Evolutionary conservation across 2,888 invertebrate genomes (phyloP), one percentile per base, ranked within the genome.

Genomic region (Exephanes ischioxanthus): DNA sequence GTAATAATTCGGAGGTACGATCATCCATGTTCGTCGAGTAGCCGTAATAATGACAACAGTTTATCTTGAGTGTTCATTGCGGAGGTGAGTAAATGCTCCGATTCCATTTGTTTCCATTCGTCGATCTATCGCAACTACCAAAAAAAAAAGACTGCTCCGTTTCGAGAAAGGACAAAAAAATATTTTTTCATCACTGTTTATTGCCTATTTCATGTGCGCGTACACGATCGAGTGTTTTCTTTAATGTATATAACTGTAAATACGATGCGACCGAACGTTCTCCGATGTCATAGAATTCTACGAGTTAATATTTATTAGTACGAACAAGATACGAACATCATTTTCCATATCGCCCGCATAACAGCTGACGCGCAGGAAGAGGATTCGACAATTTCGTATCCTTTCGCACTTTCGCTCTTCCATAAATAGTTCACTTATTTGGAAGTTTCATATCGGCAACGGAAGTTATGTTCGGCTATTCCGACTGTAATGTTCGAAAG

Each of bases 201-300:
- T 16, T 2, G 19, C 7, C 0, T 63, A 33, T 33, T 33, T 33
- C 63, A 63, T 16, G 30, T 30, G 63, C 11, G n/a, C 55, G 55
- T 22, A 11, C 5, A 61, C 5, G 3, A 61, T 55, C 19, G 53
- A 55, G 9, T 19, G 9, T 22, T n/a, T 48, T 30, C 5, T 30
- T 51, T 48, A 30, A 30, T 75, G 75, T 75, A 75, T 33, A 63
- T 75, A 75, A 63, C 3, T 75, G 63, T 75, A 75, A 75, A 75
- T 75, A 75, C 51, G 26, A 61, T 30, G 61, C 45, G 4, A 73
- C 30, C 33, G 22, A 51, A 63, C 16, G 26, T 61, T 4, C 16
- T 30, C 30, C 1, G 26, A 61, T 61, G 2, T 30, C 11, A 9
- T 2, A 66, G 19, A 45, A 30, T 7, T 33, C 19, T 33, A 11